These are phyloP conservation scores for Monochamus alternatus DNA, from an alignment of 2,888 invertebrate species.

Conservation along the genomic window DNA sequence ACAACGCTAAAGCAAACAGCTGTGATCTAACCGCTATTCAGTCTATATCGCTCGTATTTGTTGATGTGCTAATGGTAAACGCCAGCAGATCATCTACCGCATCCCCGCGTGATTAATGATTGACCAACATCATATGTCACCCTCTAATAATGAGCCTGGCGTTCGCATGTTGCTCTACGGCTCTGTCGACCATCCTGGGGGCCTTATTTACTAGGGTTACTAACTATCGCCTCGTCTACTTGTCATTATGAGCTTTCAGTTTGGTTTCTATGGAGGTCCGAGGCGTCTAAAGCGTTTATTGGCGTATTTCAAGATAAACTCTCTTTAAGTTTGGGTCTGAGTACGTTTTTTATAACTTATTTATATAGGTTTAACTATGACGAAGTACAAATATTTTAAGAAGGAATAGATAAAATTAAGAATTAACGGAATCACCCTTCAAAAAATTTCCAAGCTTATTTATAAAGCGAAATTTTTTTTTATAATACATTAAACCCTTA, in stretches of 20 bases:
- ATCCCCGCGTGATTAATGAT: constrained; percentile 23
- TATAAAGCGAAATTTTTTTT: no score
- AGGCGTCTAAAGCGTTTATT: neutral
- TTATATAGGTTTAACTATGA: no score
- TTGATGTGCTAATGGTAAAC: constrained; percentile 22
- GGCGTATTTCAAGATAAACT: no score
- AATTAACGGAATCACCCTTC: no score
- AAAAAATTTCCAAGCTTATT: no score
- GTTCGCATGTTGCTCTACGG: neutral
- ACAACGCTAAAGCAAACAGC: constrained; percentile 7
- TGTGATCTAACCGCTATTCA: neutral
- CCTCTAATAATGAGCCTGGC: constrained; percentile 6
- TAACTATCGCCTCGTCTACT: constrained; percentile 22
- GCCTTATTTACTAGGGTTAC: constrained; percentile 13
- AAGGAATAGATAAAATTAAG: no score
- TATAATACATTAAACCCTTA: no score
- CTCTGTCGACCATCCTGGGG: neutral
- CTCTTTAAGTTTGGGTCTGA: no score
- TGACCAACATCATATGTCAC: constrained; percentile 31
- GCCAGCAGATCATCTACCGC: neutral
- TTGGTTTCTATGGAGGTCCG: constrained; percentile 14
- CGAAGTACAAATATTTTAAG: no score
- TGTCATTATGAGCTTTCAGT: constrained; percentile 17
- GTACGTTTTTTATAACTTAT: no score
- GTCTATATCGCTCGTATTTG: constrained; percentile 5